Conservation (phyloP, 2,113 vertebrate species). For the Condylura cristata region DNA sequence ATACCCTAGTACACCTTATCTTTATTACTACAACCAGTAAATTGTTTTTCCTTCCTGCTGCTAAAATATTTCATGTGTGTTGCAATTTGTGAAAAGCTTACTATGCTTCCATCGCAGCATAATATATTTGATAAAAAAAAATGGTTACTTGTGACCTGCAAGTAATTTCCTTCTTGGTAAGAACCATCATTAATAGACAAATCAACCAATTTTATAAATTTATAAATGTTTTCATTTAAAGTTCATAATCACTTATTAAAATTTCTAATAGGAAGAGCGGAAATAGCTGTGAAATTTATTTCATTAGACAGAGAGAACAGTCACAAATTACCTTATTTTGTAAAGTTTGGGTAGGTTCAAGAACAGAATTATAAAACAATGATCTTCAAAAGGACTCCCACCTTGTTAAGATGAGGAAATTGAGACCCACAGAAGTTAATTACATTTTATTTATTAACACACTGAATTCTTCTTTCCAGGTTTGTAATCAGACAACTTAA, state of each 20-base stretch:
- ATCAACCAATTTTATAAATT: neutral
- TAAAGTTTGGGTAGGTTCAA: conserved; percentile 27
- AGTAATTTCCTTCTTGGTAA: conserved; percentile 43
- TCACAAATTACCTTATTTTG: conserved; percentile 41
- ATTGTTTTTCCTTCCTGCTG: conserved; percentile 18
- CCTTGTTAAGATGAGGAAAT: conserved; percentile 14
- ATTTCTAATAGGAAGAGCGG: neutral
- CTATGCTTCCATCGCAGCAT: neutral
- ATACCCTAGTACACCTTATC: neutral
- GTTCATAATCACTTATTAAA: neutral
- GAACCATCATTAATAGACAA: conserved; percentile 23
- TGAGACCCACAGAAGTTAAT: neutral
- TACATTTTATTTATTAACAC: conserved; percentile 33
- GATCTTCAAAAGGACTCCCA: neutral
- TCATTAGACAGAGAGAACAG: conserved; percentile 22
- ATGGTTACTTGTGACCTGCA: conserved; percentile 32
- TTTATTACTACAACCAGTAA: neutral
- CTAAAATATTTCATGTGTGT: conserved; percentile 13
- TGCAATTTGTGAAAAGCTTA: neutral
- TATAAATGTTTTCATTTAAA: conserved; percentile 52
- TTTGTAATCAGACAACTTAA: conserved; percentile 20
- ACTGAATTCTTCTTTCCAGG: neutral
- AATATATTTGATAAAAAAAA: conserved; percentile 22
- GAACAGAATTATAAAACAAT: conserved; percentile 40
- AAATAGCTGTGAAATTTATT: conserved; percentile 41